Percentiles rank a stretch among this genome's conserved stretches.
Evolutionary conservation across 2,888 invertebrate species (phyloP).

Genomic region (Pachydiplax longipennis): DNA sequence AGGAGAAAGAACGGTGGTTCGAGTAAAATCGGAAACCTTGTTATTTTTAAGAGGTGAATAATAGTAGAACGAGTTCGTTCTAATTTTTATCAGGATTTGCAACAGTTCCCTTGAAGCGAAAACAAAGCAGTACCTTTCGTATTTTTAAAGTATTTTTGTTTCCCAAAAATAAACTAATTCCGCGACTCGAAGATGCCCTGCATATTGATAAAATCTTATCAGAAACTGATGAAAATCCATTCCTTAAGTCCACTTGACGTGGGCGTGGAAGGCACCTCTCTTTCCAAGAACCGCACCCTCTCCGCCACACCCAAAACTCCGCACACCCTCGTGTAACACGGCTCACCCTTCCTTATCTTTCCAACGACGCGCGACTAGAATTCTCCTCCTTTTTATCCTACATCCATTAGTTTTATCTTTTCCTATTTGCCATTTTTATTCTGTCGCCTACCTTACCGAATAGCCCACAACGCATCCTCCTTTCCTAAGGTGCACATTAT

Average conservation of each 20-base stretch:
- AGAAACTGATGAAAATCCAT: background rate
- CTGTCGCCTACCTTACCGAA: background rate
- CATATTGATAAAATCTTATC: too few species aligned
- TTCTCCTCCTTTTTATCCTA: background rate
- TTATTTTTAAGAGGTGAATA: too few species aligned
- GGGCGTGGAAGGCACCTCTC: background rate
- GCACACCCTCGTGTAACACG: background rate
- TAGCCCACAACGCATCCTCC: background rate
- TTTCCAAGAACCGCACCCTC: background rate
- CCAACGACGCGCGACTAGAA: too few species aligned
- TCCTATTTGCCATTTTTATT: background rate
- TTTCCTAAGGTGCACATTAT: too few species aligned
- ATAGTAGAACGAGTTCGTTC: too few species aligned
- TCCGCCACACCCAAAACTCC: background rate
- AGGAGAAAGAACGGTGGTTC: background rate
- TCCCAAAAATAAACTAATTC: too few species aligned
- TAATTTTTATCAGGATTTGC: too few species aligned
- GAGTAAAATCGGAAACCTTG: background rate
- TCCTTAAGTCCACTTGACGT: background rate
- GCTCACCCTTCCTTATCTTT: background rate
- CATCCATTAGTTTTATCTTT: background rate
- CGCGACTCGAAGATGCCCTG: too few species aligned
- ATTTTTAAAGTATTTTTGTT: too few species aligned
- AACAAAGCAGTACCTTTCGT: too few species aligned
- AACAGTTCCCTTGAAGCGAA: too few species aligned